phyloP scores from a whole-genome alignment of 2,797 vertebrate genomes.

The Centroberyx gerrardi region DNA sequence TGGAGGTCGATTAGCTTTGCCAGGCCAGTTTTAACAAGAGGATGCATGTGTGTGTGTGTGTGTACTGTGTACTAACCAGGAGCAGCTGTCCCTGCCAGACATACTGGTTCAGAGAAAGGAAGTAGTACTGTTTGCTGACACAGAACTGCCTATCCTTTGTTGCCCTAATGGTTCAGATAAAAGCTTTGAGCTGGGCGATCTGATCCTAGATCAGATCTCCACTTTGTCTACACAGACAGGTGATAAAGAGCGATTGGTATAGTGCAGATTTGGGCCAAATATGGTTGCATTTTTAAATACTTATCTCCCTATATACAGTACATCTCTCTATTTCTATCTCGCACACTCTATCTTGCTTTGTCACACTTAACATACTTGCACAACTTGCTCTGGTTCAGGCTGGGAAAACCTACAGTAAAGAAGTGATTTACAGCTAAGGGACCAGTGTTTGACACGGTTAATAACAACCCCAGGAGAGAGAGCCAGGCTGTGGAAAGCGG shows the following conservation, averaged over 20 bases:
- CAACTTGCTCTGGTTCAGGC: background rate
- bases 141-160: background rate
- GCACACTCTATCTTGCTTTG: background rate
- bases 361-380: conserved; percentile 18
- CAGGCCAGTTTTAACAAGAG: conserved; percentile 66
- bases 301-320: background rate
- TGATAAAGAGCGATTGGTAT: background rate
- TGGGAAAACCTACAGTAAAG: conserved; percentile 1
- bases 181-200: background rate
- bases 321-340: background rate
- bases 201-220: background rate
- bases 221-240: background rate
- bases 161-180: background rate
- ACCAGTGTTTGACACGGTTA: conserved; percentile 44
- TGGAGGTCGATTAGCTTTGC: conserved; percentile 46
- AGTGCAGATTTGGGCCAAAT: background rate
- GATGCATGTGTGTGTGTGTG: conserved; percentile 33
- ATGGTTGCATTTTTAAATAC: background rate
- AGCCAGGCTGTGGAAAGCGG: conserved; percentile 31
- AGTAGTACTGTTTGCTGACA: conserved; percentile 32
- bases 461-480: conserved; percentile 30
- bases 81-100: conserved; percentile 25
- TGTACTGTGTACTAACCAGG: conserved; percentile 9
- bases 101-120: conserved; percentile 25
- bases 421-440: conserved; percentile 27